These are phyloP conservation scores for Archips xylosteana DNA, from an alignment of 2,888 invertebrate species.

Conservation along the genomic window DNA sequence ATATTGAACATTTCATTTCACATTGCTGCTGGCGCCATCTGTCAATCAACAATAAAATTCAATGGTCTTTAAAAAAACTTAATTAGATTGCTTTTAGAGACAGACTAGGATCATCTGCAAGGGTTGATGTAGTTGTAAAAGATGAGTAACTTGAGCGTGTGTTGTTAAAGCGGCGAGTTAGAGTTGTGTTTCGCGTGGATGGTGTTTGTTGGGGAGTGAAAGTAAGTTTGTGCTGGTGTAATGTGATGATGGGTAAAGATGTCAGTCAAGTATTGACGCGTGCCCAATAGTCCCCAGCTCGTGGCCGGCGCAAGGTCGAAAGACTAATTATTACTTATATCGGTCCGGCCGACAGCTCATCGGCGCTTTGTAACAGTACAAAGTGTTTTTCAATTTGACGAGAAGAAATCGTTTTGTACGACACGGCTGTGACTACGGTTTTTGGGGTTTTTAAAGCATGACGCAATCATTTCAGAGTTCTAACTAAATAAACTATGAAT, in stretches of 20 bases:
- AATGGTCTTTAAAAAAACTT: constrained; percentile 77
- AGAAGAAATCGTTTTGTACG: constrained; percentile 14
- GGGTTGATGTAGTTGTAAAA: neutral
- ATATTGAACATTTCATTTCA: constrained; percentile 67
- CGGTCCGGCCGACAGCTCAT: constrained; percentile 49
- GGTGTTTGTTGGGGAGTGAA: constrained; percentile 25
- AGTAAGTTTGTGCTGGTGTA: constrained; percentile 63
- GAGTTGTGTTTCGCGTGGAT: constrained; percentile 51
- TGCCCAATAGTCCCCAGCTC: constrained; percentile 70
- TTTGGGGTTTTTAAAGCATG: neutral
- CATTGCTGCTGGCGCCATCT: constrained; percentile 82
- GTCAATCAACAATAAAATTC: constrained; percentile 81
- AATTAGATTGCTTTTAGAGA: constrained; percentile 83
- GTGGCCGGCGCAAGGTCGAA: constrained; percentile 60
- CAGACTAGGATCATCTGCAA: constrained; percentile 65
- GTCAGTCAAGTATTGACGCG: constrained; percentile 82
- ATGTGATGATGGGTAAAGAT: constrained; percentile 80
- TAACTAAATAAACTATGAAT: neutral
- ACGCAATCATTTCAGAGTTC: neutral
- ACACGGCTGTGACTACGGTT: constrained; percentile 12
- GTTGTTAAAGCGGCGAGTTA: constrained; percentile 47
- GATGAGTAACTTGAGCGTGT: neutral
- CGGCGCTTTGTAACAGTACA: constrained; percentile 30
- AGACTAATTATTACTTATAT: constrained; percentile 76
- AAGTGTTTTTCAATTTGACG: constrained; percentile 20